A percentile compares a stretch with the other conserved stretches of the same genome.
phyloP scores from a whole-genome alignment of 2,797 vertebrate genomes.

The Crocodylus rhombifer region DNA sequence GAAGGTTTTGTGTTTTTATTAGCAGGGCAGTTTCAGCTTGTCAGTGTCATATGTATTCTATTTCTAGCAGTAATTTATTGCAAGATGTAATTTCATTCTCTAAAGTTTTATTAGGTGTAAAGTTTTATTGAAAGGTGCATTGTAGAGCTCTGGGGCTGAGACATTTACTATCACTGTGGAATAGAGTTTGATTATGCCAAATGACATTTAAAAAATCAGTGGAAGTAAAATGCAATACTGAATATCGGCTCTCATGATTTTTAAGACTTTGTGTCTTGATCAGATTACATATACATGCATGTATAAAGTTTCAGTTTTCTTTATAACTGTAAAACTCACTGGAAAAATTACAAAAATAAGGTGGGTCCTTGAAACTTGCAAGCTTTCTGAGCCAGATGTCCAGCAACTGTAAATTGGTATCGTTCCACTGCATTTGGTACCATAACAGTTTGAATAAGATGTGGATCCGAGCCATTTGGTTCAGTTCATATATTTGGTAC shows the following conservation, averaged over 20 bases:
- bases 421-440: background rate
- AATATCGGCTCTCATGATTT: background rate
- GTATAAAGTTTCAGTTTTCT: background rate
- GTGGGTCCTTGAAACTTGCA: background rate
- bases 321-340: background rate
- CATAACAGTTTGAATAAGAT: background rate
- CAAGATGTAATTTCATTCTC: background rate
- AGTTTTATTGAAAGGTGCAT: background rate
- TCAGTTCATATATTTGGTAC: background rate
- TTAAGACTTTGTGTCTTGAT: background rate
- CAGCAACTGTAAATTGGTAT: background rate
- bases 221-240: background rate
- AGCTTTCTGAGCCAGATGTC: background rate
- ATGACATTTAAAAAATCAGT: background rate
- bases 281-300: too few species aligned
- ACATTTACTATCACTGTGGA: background rate
- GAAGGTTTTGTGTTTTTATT: slow-evolving; percentile 6
- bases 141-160: background rate
- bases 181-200: background rate
- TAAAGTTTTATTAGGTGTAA: background rate
- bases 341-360: background rate
- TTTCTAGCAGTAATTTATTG: background rate
- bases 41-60: background rate
- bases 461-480: background rate
- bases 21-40: background rate